Evolutionary conservation across 2,113 vertebrate species (phyloP).

Genomic region (Lamprotornis superbus): DNA sequence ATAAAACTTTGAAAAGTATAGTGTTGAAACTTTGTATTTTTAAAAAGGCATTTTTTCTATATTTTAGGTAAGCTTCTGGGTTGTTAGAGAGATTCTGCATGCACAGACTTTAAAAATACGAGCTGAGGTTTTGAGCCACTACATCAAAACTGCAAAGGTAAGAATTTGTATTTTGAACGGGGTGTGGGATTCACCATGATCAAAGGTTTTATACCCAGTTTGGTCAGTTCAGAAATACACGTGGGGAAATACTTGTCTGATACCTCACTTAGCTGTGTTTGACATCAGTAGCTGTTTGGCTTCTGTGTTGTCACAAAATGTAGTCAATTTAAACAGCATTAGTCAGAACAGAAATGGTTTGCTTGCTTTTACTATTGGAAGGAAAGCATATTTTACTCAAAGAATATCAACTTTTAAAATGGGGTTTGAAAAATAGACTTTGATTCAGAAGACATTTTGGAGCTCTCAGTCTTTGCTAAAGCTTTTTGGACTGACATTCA

Average conservation of each 20-base stretch:
- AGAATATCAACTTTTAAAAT: neutral
- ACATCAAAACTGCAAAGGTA: constrained; percentile 99
- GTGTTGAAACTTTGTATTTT: neutral
- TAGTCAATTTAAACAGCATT: neutral
- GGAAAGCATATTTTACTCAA: neutral
- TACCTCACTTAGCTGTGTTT: neutral
- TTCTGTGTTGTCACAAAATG: neutral
- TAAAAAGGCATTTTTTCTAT: neutral
- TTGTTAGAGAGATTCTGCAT: constrained; percentile 96
- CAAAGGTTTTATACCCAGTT: neutral
- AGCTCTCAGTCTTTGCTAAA: neutral
- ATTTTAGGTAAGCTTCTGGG: constrained; percentile 97
- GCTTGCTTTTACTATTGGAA: neutral
- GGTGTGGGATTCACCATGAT: neutral
- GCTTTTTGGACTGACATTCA: neutral
- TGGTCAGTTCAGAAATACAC: neutral
- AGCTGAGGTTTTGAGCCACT: constrained; percentile 96
- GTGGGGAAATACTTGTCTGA: neutral
- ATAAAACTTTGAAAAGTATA: neutral
- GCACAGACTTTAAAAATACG: constrained; percentile 97
- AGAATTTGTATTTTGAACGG: neutral
- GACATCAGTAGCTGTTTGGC: neutral
- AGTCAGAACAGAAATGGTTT: neutral
- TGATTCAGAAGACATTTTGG: neutral
- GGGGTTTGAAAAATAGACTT: neutral